Base-by-base conservation (phyloP, 2,888 invertebrate genomes). In the Clitarchus hookeri region DNA sequence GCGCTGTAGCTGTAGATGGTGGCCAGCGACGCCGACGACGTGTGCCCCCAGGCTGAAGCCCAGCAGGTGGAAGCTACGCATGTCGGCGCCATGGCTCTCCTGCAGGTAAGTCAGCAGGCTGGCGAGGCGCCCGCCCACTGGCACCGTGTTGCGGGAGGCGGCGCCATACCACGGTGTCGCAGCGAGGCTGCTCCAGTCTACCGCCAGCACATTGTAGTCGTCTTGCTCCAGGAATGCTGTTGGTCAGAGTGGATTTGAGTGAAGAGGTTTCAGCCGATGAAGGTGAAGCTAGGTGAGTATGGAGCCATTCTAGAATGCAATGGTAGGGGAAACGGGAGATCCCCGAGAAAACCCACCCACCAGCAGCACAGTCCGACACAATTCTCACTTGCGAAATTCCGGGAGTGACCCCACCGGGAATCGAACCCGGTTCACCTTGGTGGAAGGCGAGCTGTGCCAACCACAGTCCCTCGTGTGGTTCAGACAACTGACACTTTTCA, bases 41-140 rank as follows among this genome's bases (percentile, higher is more conserved):
- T 88, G 88, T 11, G 88, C 87, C 2, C 88, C 88, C 48, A 88
- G 86, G 53, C 88, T 88, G 87, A 88, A 88, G 27, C 88, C 88
- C n/a, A 88, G 78, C 77, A 88, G 48, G 85, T 88, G 88, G 85
- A 88, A 87, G 77, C 84, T 86, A 13, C 80, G 44, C 16, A 87
- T 44, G 48, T 84, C 65, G 44, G 88, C 87, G 3, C 87, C 88
- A 2, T 85, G 84, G 19, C 80, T 85, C 23, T 78, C 83, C 23
- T 78, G 85, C 25, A 88, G 85, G 78, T 87, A 85, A 65, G 87
- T 86, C 53, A 88, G 53, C 77, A 88, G 54, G 6, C 44, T 27
- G 12, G 87, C 87, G 11, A 86, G 85, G 27, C 85, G 86, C 3
- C 78, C 78, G 44, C 86, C 88, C 25, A 86, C 87, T 36, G 79